Evolutionary conservation across 2,113 vertebrate genomes (phyloP), one percentile per base, ranked within the genome.

Genomic region (Proteles cristata): DNA sequence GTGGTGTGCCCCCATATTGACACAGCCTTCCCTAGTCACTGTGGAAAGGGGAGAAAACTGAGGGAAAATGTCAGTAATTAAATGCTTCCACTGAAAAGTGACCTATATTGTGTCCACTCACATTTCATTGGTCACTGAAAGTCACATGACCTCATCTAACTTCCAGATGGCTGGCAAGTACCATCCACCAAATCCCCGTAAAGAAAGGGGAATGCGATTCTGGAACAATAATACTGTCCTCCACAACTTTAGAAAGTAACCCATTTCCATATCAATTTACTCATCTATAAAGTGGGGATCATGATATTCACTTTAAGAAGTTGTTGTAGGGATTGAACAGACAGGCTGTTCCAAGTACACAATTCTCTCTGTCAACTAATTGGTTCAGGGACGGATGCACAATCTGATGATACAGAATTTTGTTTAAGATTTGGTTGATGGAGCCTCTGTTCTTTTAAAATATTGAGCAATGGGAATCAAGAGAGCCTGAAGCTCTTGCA

Each of bases 341-440:
- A 48, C 33, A n/a, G 31, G 65, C 21, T 23, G 4, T n/a, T 43
- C n/a, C 50, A 63, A 50, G 48, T 2, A 10, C 0, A 0, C 25
- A 21, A 7, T 58, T 14, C 14, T 81, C 77, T 35, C n/a, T 33
- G 48, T 5, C 69, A 89, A 55, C 33, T 43, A n/a, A 35, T n/a
- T n/a, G 35, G 90, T 35, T 91, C 23, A 12, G 50, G 5, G 31
- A 77, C 12, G 12, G 50, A 50, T 31, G 9, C 14, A 12, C 31
- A 28, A 31, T 15, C 33, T 3, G 7, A 73, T 6, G 48, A n/a
- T 23, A 58, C 31, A 71, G 55, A n/a, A 14, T 43, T 80, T 83
- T 81, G 48, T 45, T 88, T 74, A 55, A 88, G 28, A 85, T 65
- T 26, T 58, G 48, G 25, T 25, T 63, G 33, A 4, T 21, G 50